phyloP scores from a whole-genome alignment of 1,140 invertebrate species.

The Cyclina sinensis region DNA sequence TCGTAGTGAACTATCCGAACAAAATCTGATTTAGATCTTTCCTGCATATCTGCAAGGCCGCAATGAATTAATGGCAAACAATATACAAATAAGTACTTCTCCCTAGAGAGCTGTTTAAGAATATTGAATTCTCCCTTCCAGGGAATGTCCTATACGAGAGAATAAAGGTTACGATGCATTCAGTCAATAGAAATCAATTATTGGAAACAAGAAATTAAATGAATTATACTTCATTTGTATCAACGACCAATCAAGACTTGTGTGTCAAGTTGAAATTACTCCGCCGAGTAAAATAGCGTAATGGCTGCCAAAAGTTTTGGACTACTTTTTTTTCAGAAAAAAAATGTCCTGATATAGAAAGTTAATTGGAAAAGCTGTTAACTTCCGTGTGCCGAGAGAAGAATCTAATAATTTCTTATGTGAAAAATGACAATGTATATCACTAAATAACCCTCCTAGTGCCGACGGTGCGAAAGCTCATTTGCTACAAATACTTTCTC shows the following conservation, averaged over 20 bases:
- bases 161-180: neutral
- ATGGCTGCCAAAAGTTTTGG: too few relatives aligned
- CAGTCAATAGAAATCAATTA: conserved; percentile 34
- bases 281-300: too few relatives aligned
- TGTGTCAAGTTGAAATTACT: neutral
- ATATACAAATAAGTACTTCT: conserved; percentile 19
- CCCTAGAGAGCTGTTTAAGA: neutral
- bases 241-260: neutral
- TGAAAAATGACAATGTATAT: neutral
- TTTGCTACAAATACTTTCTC: neutral
- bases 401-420: too few relatives aligned
- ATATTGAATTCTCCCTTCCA: conserved; percentile 26
- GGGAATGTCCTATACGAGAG: neutral
- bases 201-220: conserved; percentile 34
- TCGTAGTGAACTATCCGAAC: too few relatives aligned
- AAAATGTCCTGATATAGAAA: too few relatives aligned
- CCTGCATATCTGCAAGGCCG: neutral
- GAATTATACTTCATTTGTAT: conserved; percentile 17
- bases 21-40: too few relatives aligned
- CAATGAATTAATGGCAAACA: neutral
- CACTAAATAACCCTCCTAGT: neutral
- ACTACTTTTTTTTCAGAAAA: neutral
- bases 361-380: neutral
- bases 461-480: neutral
- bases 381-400: too few relatives aligned